Conservation (phyloP, 1,140 invertebrate species). For the Ostrea edulis region DNA sequence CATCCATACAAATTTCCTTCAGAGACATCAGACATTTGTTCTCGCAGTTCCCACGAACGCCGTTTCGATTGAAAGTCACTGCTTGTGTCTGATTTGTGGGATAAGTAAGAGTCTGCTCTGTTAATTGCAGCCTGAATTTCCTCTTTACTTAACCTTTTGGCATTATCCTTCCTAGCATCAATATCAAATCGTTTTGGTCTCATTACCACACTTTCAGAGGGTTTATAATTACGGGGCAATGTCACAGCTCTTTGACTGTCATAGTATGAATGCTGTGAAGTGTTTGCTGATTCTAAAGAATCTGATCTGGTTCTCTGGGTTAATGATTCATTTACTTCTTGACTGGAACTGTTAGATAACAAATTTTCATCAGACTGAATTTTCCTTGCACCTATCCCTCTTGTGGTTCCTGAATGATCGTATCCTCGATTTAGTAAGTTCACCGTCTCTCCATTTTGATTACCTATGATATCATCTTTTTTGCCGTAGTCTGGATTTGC, state of each 20-base stretch:
- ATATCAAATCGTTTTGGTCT: constrained; percentile 50
- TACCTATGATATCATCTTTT: constrained; percentile 7
- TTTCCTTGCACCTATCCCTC: constrained; percentile 42
- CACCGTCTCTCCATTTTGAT: constrained; percentile 26
- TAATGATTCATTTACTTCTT: neutral
- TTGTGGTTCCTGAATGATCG: constrained; percentile 42
- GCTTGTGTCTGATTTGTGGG: constrained; percentile 48
- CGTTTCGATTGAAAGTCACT: constrained; percentile 54
- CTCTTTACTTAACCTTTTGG: constrained; percentile 66
- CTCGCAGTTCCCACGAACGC: constrained; percentile 60
- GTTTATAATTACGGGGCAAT: constrained; percentile 10
- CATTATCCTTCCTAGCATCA: neutral
- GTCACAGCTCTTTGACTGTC: constrained; percentile 15
- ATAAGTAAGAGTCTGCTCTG: constrained; percentile 70
- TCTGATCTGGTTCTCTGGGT: constrained; percentile 31
- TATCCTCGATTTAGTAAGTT: constrained; percentile 43
- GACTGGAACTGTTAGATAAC: constrained; percentile 19
- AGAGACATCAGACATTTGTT: constrained; percentile 50
- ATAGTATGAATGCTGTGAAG: constrained; percentile 19
- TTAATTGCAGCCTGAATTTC: constrained; percentile 72
- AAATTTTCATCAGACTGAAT: constrained; percentile 36
- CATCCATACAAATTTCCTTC: constrained; percentile 42
- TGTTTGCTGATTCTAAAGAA: constrained; percentile 1
- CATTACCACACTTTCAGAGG: constrained; percentile 48
- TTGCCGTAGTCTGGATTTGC: neutral